Base-by-base conservation (phyloP, 2,797 vertebrate species). In the Zenarchopterus dispar region DNA sequence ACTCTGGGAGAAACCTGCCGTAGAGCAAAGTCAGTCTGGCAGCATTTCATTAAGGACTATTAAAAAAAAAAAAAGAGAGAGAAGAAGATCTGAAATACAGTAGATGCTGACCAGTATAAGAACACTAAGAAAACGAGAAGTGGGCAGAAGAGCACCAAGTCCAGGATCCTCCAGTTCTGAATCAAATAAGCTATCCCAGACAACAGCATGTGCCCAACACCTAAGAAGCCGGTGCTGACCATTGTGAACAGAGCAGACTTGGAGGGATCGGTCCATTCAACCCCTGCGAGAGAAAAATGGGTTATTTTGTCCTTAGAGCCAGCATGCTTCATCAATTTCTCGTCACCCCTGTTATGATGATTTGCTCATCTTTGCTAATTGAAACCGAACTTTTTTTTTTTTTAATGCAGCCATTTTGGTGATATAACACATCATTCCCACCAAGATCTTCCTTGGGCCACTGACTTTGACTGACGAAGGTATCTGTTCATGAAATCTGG, bases 251-350 rank as follows among this genome's bases (percentile, higher is more conserved):
- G 67, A 0, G 94, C 92, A 16, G 95, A 91, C 17, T 80, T 82
- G 2, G 91, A 91, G 18, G 91, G 86, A 11, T 94, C 94, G 0
- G 91, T 90, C 96, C 97, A 98, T 76, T 97, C 96, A 5, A 93
- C 89, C 55, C 88, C 95, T 97, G 52, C 3, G 77, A 67, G 28
- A 31, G 28, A 31, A 9, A 31, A 31, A 9, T 31, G 26, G 28
- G 2, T 31, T 31, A 31, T 31, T 31, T 31, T 31, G 8, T 31
- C 8, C 28, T 31, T 7, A 31, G 28, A 31, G 28, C 28, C 28
- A 31, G 28, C 28, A 31, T 7, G 3, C 3, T 3, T 28, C 3
- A 3, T 28, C 7, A 3, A 28, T 7, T 28, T 28, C 26, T 28
- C 7, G 26, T 3, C 7, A 7, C 26, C 7, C 26, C 7, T 28